Base-by-base conservation (phyloP, 1,140 invertebrate species). In the Lordiphosa clarofinis region DNA sequence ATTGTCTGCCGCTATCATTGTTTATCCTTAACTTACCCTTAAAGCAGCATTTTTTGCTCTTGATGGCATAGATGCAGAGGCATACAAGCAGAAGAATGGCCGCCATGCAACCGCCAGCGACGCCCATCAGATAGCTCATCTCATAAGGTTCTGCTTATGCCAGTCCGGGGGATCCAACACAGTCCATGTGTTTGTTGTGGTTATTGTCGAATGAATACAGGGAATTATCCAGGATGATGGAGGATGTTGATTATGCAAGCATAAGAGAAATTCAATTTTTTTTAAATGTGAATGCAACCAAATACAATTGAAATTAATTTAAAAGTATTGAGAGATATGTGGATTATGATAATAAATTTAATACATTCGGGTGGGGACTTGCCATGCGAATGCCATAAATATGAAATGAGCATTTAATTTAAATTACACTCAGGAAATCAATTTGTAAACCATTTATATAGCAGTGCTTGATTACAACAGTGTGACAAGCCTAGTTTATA, bases 21-120 rank as follows among this genome's bases (percentile, higher is more conserved):
- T 36, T 19, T 28, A 40, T 15, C 6, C 24, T n/a, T 36, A 21
- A 92, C 92, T 93, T 90, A 93, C 92, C 90, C 71, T 91, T 91
- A 86, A 93, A 93, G 87, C 92, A 93, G 78, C 92, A 93, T 75
- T 92, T 92, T 86, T 93, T 92, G 44, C 90, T 90, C 60, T 91
- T 90, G 46, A 92, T 90, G 33, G 92, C 91, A 73, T 92, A 93
- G 31, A 93, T 89, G 67, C 90, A 91, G 15, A 91, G 89, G 35
- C 92, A 90, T 28, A 93, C 88, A 21, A 91, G 89, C 11, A 93
- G 73, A 8, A 93, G 76, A 52, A 93, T 90, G 40, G 91, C 89
- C 10, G 92, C 87, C 53, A 92, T 87, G 43, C 92, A 89, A 48
- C 91, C 91, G 21, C 91, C 91, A 11, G 92, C 92, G 31, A 93